Evolutionary conservation across 37 sponge, comb jelly and placozoan genomes (phyloP), one percentile per base, ranked within the genome.

Genomic region (Diacarnus erythraeanus): DNA sequence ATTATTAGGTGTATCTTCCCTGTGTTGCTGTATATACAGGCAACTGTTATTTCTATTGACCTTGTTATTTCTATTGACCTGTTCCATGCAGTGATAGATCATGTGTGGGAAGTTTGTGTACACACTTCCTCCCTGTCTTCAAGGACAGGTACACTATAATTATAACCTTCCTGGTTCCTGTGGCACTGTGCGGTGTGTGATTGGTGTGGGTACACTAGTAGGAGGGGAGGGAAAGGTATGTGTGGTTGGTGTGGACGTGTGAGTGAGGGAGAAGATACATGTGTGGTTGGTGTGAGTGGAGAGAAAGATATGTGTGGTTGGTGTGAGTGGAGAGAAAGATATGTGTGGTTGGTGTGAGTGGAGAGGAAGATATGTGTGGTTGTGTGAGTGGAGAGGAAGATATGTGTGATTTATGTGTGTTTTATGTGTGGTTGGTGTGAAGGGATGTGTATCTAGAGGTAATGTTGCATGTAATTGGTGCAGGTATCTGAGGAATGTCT

Each of bases 191-290:
- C 2, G 56, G 10, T 10, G 17, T 10, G 56, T 54, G 10, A 54
- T 10, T 17, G 38, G 23, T 25, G 60, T 76, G 63, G 57, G 61
- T 29, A 34, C 40, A 76, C 34, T 21, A 9, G 70, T 27, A 6
- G 10, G 59, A 51, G 36, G 38, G 38, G 21, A 76, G 61, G 60
- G 61, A 38, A 26, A 74, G 42, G 74, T n/a, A n/a, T n/a, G n/a
- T n/a, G n/a, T n/a, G n/a, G n/a, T n/a, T n/a, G n/a, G n/a, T 43
- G 74, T 42, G 74, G 10, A 38, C n/a, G 74, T 42, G 51, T 42
- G 54, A 4, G 38, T 54, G 42, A 29, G 15, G 2, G 34, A 8
- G 2, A 33, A 36, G 18, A 3, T 25, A 36, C 66, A 64, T 64
- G 66, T 64, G 33, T 30, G 66, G 12, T 23, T 23, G 66, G 12